A percentile compares a stretch with the other conserved stretches of the same genome.
Conservation (phyloP, 2,797 vertebrate species). For the Pteronotus mesoamericanus region DNA sequence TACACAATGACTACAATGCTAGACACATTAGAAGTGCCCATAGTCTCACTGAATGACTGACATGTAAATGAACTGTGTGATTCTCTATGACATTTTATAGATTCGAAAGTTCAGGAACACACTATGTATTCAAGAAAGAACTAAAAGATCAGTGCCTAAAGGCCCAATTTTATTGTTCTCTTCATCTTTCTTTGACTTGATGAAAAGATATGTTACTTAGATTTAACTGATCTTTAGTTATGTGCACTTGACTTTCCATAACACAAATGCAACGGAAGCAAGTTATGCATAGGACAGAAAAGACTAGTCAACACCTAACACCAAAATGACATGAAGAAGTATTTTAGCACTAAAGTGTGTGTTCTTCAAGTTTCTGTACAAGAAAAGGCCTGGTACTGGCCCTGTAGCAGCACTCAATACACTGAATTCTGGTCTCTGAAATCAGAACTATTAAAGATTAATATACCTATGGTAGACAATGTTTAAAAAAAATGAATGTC, state of each 20-base stretch:
- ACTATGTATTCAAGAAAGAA: not conserved
- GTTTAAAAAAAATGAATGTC: not conserved
- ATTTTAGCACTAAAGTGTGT: not conserved
- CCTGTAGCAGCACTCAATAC: not conserved
- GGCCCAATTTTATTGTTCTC: not conserved
- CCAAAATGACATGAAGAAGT: not conserved
- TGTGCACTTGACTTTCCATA: not conserved
- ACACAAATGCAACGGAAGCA: not conserved
- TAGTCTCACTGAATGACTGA: not conserved
- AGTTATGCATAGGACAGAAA: not conserved
- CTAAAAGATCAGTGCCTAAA: not conserved
- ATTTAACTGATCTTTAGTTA: not conserved
- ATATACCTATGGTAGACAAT: not conserved
- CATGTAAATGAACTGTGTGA: not conserved
- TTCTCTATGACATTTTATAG: not conserved
- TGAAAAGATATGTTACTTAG: not conserved
- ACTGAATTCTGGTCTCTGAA: not conserved
- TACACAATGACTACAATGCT: not conserved
- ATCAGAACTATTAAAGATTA: not conserved
- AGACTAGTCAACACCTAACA: not conserved
- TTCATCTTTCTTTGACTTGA: not conserved
- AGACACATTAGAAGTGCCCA: not conserved
- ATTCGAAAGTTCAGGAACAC: not conserved
- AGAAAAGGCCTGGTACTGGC: not conserved
- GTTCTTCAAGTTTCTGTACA: not conserved